Percentiles rank a stretch among this genome's conserved stretches.
Conservation (phyloP, 2,113 vertebrate species). For the Halcyon malimbica region DNA sequence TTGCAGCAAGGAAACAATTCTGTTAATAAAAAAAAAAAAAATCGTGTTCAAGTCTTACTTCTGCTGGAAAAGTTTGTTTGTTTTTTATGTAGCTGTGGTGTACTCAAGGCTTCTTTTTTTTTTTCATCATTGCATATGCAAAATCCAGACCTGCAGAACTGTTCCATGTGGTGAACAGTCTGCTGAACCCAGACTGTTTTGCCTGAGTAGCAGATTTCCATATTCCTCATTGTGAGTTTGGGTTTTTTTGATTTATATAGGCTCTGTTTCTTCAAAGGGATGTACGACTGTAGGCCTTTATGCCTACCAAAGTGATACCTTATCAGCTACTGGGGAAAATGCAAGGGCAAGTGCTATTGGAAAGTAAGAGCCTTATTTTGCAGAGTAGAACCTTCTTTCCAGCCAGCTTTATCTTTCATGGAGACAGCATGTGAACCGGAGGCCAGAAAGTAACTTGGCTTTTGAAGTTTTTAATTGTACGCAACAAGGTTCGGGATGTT, state of each 20-base stretch:
- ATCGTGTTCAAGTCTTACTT: not conserved
- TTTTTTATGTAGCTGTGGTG: not conserved
- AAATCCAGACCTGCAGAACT: conserved; percentile 54
- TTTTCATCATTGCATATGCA: conserved; percentile 28
- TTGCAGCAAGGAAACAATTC: not conserved
- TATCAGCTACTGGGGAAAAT: conserved; percentile 5
- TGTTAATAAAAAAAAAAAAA: not conserved
- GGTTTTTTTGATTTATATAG: conserved; percentile 27
- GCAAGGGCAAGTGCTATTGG: not conserved
- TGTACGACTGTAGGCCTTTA: not conserved
- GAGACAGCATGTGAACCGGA: not conserved
- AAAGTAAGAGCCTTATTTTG: not conserved
- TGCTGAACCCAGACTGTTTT: conserved; percentile 67
- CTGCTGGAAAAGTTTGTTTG: conserved; percentile 39
- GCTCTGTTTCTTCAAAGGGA: conserved; percentile 37
- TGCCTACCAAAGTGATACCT: not conserved
- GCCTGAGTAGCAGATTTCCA: conserved; percentile 63
- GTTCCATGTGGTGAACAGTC: conserved; percentile 64
- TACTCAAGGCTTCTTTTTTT: not conserved
- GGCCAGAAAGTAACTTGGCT: not conserved
- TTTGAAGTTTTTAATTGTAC: not conserved
- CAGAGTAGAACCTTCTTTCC: not conserved
- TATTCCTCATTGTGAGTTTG: conserved; percentile 42
- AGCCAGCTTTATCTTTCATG: not conserved
- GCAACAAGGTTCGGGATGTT: not conserved